Evolutionary conservation across 2,797 vertebrate species (phyloP).

Genomic region (Crax fasciolata): DNA sequence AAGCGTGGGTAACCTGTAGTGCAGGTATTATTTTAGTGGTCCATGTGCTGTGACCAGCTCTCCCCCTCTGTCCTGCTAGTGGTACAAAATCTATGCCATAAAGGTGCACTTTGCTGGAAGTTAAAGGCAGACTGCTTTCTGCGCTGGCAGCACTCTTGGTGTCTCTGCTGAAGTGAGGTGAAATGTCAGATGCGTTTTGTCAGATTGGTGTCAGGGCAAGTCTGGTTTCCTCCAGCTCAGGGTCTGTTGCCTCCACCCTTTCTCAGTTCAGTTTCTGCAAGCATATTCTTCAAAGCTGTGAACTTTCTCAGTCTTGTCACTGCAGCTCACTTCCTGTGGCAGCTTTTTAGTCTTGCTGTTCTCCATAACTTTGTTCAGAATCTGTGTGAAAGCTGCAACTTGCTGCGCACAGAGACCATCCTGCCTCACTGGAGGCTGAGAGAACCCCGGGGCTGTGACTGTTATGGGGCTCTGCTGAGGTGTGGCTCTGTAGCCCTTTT

Average conservation of each 20-base stretch:
- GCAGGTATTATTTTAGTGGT: background rate
- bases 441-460: background rate
- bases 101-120: background rate
- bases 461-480: background rate
- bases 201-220: rapidly evolving
- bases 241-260: background rate
- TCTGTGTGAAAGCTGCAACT: background rate
- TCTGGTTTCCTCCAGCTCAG: background rate
- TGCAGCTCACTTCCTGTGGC: slow-evolving; percentile 25
- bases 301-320: background rate
- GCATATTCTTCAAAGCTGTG: background rate
- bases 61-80: rapidly evolving
- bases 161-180: background rate
- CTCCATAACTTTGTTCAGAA: background rate
- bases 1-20: background rate
- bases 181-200: background rate
- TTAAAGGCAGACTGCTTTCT: background rate
- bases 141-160: background rate
- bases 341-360: background rate
- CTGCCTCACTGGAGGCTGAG: background rate
- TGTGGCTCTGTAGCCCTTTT: background rate
- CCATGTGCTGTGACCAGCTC: background rate
- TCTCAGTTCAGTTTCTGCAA: background rate
- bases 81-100: rapidly evolving
- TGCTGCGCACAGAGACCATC: background rate